Conservation (phyloP, 2,888 invertebrate species). For the Loripinus fragilis region DNA sequence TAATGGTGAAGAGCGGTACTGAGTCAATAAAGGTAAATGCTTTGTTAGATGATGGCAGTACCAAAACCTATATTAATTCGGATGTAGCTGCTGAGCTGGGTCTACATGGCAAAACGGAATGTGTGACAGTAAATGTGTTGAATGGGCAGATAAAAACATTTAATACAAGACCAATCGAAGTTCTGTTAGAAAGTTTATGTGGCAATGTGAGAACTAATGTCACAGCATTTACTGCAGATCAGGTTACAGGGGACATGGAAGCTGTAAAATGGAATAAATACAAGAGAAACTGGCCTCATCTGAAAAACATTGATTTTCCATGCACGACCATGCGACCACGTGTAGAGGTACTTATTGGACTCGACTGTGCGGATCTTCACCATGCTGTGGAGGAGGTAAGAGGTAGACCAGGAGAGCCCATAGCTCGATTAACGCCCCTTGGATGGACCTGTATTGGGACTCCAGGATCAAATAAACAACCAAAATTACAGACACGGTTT, state of each 20-base stretch:
- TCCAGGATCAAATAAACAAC: not conserved
- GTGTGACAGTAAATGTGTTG: conserved; percentile 32
- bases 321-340: not conserved
- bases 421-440: conserved; percentile 43
- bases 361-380: conserved; percentile 40
- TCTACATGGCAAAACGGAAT: conserved; percentile 27
- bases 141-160: no score
- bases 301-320: conserved; percentile 25
- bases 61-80: conserved; percentile 50
- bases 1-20: conserved; percentile 27
- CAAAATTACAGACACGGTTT: conserved; percentile 3
- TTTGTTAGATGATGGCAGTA: conserved; percentile 57
- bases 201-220: conserved; percentile 9
- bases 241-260: conserved; percentile 33
- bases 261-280: conserved; percentile 37
- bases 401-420: conserved; percentile 43
- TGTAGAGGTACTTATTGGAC: conserved; percentile 40
- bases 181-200: conserved; percentile 19
- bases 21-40: conserved; percentile 44
- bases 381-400: conserved; percentile 32
- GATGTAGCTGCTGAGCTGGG: conserved; percentile 49
- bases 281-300: conserved; percentile 23
- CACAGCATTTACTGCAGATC: conserved; percentile 26
- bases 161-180: conserved; percentile 22
- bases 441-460: conserved; percentile 52